Evolutionary conservation across 1,140 invertebrate species (phyloP), one percentile per base, ranked within the genome.

Genomic region (Ooceraea biroi): DNA sequence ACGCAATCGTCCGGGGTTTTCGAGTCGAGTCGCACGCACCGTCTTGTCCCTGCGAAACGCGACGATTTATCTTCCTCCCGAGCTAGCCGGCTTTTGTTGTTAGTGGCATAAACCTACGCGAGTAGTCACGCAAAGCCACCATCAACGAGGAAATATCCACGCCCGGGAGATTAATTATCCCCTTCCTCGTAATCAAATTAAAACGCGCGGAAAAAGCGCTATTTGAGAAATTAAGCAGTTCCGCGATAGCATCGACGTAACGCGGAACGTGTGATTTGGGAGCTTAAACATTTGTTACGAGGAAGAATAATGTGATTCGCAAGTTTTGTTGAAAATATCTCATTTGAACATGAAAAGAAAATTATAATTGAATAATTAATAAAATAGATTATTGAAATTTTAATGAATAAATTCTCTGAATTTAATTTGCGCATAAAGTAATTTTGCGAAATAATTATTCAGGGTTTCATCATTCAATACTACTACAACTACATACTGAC

Each of bases 1-100:
- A 80, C 76, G 76, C 76, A 80, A 69, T 12, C 63, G 44, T 63
- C n/a, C 25, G 14, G n/a, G n/a, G 2, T 66, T 76, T 77, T 77
- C 60, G 44, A 77, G 44, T 14, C 63, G 22, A 57, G 22, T 14
- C 17, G n/a, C 63, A 46, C 50, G 48, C 50, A 69, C 3, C 30
- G 69, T 44, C 48, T 48, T 36, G 17, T 71, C 22, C 7, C 36
- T 41, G n/a, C 36, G 72, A 36, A 36, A 65, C n/a, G 48, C 76
- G 36, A 71, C 22, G 50, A 80, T 80, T 80, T 68, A 80, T 44
- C 65, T 71, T 58, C 36, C 22, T 22, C 71, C 0, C 48, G 60
- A 63, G 27, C 46, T 52, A 25, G 19, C 41, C 50, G 50, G n/a
- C 36, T 68, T 55, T 78, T 48, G 65, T 44, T 19, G 50, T 22